These are phyloP conservation scores for Thymelicus sylvestris DNA, from an alignment of 2,888 invertebrate genomes.

Conservation along the genomic window DNA sequence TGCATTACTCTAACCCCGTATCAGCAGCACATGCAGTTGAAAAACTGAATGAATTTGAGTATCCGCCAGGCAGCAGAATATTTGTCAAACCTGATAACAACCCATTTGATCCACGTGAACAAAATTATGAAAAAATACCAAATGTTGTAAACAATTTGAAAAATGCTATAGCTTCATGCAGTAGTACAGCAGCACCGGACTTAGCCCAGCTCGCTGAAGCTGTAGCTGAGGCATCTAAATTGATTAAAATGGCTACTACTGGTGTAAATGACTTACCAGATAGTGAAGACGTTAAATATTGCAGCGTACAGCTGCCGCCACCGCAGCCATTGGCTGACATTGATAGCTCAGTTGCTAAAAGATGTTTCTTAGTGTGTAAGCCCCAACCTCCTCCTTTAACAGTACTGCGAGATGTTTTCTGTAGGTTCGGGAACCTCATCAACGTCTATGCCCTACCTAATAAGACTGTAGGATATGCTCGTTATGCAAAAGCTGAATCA, in stretches of 20 bases:
- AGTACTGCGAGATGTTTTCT: slow-evolving; percentile 94
- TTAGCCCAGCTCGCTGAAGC: slow-evolving; percentile 89
- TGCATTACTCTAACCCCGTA: slow-evolving; percentile 66
- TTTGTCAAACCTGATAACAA: slow-evolving; percentile 88
- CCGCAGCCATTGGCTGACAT: slow-evolving; percentile 88
- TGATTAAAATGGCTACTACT: slow-evolving; percentile 88
- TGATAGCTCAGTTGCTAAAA: slow-evolving; percentile 87
- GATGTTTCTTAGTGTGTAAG: slow-evolving; percentile 87
- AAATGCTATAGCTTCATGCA: slow-evolving; percentile 58
- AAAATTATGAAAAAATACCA: slow-evolving; percentile 57
- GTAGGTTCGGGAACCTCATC: slow-evolving; percentile 95
- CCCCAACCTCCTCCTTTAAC: slow-evolving; percentile 89
- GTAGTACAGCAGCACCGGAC: slow-evolving; percentile 70
- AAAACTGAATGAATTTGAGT: slow-evolving; percentile 95
- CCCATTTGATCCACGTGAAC: slow-evolving; percentile 54
- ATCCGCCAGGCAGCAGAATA: slow-evolving; percentile 93
- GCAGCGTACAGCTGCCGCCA: slow-evolving; percentile 89
- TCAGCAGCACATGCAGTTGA: slow-evolving; percentile 89
- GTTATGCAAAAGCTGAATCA: slow-evolving; percentile 90
- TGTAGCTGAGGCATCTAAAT: slow-evolving; percentile 90
- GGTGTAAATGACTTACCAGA: slow-evolving; percentile 58
- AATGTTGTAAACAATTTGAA: slow-evolving; percentile 60
- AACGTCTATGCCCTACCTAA: slow-evolving; percentile 95
- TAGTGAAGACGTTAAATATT: slow-evolving; percentile 76
- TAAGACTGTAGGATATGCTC: slow-evolving; percentile 96